Evolutionary conservation across 2,113 vertebrate species (phyloP).

Genomic region (Sarotherodon lohbergeri): DNA sequence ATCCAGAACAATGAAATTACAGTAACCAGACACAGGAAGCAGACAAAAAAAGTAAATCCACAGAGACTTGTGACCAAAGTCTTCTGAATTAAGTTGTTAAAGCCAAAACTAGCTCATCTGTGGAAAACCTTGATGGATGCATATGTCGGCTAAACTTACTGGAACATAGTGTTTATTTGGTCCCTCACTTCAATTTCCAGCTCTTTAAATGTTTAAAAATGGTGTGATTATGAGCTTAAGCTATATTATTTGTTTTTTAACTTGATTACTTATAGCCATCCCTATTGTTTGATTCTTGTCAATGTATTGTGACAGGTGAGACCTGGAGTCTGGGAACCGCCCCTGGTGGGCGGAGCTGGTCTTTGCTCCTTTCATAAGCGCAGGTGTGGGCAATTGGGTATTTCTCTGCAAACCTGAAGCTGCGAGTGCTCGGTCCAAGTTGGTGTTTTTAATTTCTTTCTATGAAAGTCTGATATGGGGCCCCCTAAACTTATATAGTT

Average conservation of each 20-base stretch:
- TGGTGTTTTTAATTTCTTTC: too few relatives aligned
- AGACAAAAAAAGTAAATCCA: neutral
- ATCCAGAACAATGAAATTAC: neutral
- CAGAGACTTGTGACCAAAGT: neutral
- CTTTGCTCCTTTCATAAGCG: too few relatives aligned
- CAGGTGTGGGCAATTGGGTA: too few relatives aligned
- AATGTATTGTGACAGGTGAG: neutral
- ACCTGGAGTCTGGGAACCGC: too few relatives aligned
- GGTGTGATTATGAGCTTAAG: rapidly evolving
- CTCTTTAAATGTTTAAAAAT: neutral
- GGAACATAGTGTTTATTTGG: neutral
- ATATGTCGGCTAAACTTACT: neutral
- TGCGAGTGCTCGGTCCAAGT: too few relatives aligned
- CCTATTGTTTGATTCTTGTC: neutral
- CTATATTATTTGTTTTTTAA: neutral
- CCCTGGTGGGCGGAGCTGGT: too few relatives aligned
- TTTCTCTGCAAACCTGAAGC: too few relatives aligned
- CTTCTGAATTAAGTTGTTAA: neutral
- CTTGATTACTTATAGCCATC: neutral
- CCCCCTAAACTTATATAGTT: too few relatives aligned
- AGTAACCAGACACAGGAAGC: neutral
- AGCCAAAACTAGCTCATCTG: neutral
- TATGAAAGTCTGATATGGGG: too few relatives aligned
- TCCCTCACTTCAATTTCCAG: neutral
- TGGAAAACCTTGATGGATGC: neutral